Percentiles rank a stretch among this genome's conserved stretches.
Conservation (phyloP, 2,888 invertebrate species). For the Eupeodes luniger region DNA sequence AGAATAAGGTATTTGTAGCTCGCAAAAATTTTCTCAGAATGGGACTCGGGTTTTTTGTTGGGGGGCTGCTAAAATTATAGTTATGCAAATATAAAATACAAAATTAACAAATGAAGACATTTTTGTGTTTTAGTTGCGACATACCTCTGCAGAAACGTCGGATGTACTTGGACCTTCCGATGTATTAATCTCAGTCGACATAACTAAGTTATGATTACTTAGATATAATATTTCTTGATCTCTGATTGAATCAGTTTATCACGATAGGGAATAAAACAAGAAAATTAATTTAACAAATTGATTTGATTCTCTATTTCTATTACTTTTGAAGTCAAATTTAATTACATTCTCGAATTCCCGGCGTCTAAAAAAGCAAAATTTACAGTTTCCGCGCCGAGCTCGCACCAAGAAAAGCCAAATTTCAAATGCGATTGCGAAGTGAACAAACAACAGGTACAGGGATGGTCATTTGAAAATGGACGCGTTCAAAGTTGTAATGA, state of each 20-base stretch:
- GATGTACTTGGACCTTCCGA: conserved; percentile 67
- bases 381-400: no score
- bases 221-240: background rate
- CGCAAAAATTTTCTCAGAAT: conserved; percentile 79
- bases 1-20: conserved; percentile 79
- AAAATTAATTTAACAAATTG: background rate
- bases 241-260: background rate
- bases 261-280: background rate
- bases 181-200: conserved; percentile 70
- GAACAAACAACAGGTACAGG: no score
- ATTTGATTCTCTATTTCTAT: no score
- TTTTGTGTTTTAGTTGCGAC: background rate
- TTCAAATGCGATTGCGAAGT: no score
- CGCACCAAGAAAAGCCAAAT: no score
- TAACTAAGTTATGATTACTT: conserved; percentile 19
- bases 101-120: background rate
- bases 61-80: background rate
- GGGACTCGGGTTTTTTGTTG: conserved; percentile 54
- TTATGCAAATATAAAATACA: no score
- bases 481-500: no score
- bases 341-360: no score
- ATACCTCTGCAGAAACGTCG: conserved; percentile 62
- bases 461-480: no score
- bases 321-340: no score
- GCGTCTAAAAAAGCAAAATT: no score